Conservation (phyloP, 2,888 invertebrate species). For the Emesis furor region DNA sequence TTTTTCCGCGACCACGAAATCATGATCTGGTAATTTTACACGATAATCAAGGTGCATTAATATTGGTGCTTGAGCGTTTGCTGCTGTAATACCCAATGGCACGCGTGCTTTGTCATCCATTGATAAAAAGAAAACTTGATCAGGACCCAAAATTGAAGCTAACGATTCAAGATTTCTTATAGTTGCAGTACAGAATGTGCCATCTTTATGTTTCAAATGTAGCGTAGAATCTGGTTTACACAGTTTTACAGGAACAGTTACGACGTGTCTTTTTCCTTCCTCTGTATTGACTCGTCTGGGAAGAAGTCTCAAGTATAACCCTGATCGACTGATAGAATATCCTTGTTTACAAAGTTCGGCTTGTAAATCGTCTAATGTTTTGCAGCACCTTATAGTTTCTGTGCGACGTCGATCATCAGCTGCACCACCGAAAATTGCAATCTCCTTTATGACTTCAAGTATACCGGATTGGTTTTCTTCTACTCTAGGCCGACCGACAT, state of each 20-base stretch:
- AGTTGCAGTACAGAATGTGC: conserved; percentile 48
- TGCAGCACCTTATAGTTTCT: not conserved
- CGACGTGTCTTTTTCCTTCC: conserved; percentile 54
- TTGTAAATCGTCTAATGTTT: not conserved
- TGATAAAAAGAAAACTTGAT: conserved; percentile 61
- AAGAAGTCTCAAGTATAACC: conserved; percentile 53
- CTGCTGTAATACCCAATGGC: conserved; percentile 53
- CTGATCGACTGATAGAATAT: conserved; percentile 51
- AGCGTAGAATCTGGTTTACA: conserved; percentile 49
- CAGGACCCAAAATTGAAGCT: conserved; percentile 59
- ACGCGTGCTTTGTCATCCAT: conserved; percentile 59
- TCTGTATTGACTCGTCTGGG: conserved; percentile 48
- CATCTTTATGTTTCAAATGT: conserved; percentile 49
- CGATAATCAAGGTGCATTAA: conserved; percentile 52
- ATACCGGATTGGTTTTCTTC: no score
- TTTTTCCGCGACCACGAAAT: conserved; percentile 45
- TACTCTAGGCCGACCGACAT: no score
- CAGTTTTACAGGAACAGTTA: conserved; percentile 54
- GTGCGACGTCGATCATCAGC: not conserved
- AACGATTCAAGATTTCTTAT: conserved; percentile 45
- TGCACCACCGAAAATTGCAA: not conserved
- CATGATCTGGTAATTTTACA: conserved; percentile 48
- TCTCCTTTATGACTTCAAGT: not conserved
- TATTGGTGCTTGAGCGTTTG: conserved; percentile 52
- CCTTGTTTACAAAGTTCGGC: conserved; percentile 32